phyloP scores from a whole-genome alignment of 2,797 vertebrate species.

The Sparus aurata region DNA sequence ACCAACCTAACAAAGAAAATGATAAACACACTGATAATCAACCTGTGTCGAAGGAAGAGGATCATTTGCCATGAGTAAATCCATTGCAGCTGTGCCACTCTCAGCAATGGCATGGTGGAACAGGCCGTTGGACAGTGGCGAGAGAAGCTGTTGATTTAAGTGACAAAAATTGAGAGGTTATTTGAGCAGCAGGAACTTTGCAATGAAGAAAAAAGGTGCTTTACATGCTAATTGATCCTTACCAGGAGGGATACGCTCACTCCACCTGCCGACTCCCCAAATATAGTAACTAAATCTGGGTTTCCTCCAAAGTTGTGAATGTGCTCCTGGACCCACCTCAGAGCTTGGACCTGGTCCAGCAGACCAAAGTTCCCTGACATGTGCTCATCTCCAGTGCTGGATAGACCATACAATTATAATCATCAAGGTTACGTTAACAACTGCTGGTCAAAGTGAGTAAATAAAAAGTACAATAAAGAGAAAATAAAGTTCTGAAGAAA shows the following conservation, averaged over 20 bases:
- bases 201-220: background rate
- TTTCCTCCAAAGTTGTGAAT: conserved; percentile 86
- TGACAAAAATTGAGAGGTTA: background rate
- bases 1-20: too few species aligned
- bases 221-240: conserved; percentile 15
- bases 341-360: conserved; percentile 84
- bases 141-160: conserved; percentile 77
- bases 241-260: conserved; percentile 82
- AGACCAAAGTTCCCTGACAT: conserved; percentile 83
- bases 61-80: rapidly evolving
- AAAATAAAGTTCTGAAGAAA: too few species aligned
- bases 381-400: conserved; percentile 83
- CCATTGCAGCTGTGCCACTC: conserved; percentile 80
- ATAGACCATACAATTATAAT: conserved; percentile 20
- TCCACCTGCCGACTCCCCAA: conserved; percentile 87
- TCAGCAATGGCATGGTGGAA: conserved; percentile 83
- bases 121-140: conserved; percentile 81
- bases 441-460: too few species aligned
- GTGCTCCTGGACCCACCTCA: conserved; percentile 85
- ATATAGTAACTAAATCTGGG: conserved; percentile 83
- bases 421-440: background rate
- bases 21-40: background rate
- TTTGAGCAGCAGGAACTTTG: too few species aligned
- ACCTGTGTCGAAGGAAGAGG: conserved; percentile 70
- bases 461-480: too few species aligned